A percentile compares a stretch with the other conserved stretches of the same genome.
phyloP scores from a whole-genome alignment of 2,888 invertebrate genomes.

The Sarcophaga carnaria region DNA sequence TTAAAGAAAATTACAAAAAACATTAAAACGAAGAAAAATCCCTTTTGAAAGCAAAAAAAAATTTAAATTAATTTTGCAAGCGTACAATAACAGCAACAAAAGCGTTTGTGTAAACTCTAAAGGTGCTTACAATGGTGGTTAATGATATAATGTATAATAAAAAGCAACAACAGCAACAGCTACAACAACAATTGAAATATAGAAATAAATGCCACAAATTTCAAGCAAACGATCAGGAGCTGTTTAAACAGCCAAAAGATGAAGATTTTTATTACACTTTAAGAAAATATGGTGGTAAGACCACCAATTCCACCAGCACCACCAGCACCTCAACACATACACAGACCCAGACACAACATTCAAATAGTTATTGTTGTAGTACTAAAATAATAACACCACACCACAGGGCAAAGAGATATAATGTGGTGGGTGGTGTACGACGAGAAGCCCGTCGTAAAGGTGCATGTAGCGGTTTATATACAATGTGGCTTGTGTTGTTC shows the following conservation, averaged over 20 bases:
- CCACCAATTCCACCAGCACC: conserved; percentile 33
- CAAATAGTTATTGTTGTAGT: conserved; percentile 42
- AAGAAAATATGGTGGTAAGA: conserved; percentile 31
- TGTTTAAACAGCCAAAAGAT: conserved; percentile 13
- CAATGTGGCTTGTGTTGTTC: conserved; percentile 71
- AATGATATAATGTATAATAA: conserved; percentile 62
- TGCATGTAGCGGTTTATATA: conserved; percentile 38
- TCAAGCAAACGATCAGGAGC: background rate
- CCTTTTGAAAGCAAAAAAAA: background rate
- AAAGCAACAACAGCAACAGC: conserved; percentile 45
- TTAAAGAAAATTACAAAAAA: background rate
- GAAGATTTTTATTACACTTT: conserved; percentile 29
- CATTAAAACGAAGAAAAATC: background rate
- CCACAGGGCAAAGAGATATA: background rate
- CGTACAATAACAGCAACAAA: background rate
- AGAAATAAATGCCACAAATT: conserved; percentile 62
- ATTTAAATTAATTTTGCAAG: conserved; percentile 31
- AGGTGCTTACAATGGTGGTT: conserved; percentile 68
- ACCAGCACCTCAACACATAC: conserved; percentile 1
- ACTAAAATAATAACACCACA: conserved; percentile 40
- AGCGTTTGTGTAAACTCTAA: conserved; percentile 5
- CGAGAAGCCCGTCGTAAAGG: background rate
- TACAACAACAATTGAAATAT: conserved; percentile 67
- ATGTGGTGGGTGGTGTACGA: background rate
- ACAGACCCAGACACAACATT: background rate